These are phyloP conservation scores for Tenualosa thibaudeaui DNA, from an alignment of 2,797 vertebrate species.

Conservation along the genomic window DNA sequence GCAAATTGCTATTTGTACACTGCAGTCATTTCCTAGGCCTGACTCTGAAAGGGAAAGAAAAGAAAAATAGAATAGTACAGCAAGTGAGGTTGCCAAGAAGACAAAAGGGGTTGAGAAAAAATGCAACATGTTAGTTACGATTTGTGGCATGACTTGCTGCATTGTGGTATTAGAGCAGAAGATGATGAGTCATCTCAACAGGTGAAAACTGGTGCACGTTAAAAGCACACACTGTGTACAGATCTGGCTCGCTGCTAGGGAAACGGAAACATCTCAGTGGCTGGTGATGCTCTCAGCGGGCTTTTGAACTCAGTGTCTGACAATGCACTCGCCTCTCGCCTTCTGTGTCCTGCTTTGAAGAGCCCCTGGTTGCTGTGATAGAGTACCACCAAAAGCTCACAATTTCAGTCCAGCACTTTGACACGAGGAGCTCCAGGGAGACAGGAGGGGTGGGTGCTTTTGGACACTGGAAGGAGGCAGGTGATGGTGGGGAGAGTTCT, in stretches of 20 bases:
- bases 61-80: background rate
- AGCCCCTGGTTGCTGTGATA: background rate
- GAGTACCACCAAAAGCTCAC: background rate
- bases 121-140: background rate
- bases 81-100: background rate
- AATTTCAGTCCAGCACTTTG: slow-evolving; percentile 15
- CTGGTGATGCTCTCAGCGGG: background rate
- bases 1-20: too few relatives aligned
- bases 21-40: too few relatives aligned
- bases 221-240: background rate
- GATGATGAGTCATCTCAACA: background rate
- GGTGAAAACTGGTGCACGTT: background rate
- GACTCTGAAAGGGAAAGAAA: background rate
- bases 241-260: background rate
- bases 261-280: background rate
- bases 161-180: background rate
- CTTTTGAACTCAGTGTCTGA: background rate
- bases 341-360: background rate
- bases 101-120: background rate
- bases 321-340: background rate
- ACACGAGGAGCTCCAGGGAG: background rate
- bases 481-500: background rate
- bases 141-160: too few relatives aligned
- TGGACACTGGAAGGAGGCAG: background rate
- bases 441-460: background rate